Base-by-base conservation (phyloP, 2,113 vertebrate species). In the Pollimyrus isidori region DNA sequence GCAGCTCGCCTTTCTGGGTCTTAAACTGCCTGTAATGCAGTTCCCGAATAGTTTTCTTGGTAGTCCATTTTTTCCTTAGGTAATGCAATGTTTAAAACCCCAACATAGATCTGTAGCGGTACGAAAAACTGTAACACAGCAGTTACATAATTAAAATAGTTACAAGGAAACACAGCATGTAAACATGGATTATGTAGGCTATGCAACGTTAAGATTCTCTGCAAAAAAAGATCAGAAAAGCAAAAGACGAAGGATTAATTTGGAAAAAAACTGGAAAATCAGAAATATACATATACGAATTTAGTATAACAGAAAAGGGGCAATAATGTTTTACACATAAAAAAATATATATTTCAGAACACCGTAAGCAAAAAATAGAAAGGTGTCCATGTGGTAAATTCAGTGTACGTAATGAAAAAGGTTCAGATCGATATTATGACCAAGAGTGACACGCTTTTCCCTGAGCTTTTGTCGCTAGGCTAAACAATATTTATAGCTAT, bases 21-120 rank as follows among this genome's bases (percentile, higher is more conserved):
- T 26, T 83, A 30, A 35, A 62, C 82, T 30, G n/a, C 10, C 3
- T 42, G 9, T 19, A 50, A 13, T 86, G 89, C 90, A 48, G 83
- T 85, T 93, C 90, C 91, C 58, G 46, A 62, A 86, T 82, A 88
- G 62, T 73, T 80, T 85, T 65, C 50, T 89, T 56, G 89, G 87
- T 89, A 82, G 82, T 92, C 91, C 91, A 88, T 90, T 90, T 91
- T 91, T 91, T 90, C 91, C 87, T 88, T 89, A 87, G 48, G 90
- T 88, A 90, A 30, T 89, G 53, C 90, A 88, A 90, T 45, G 87
- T 85, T 86, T 86, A 88, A 30, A 50, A 48, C 17, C 52, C 45
- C 21, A 11, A n/a, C 45, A 86, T 23, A 73, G n/a, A 76, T 19
- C 11, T 76, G 4, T 76, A 39, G 30, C 13, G 19, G 62, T 30